Evolutionary conservation across 2,113 vertebrate genomes (phyloP), one percentile per base, ranked within the genome.

Genomic region (Daubentonia madagascariensis): DNA sequence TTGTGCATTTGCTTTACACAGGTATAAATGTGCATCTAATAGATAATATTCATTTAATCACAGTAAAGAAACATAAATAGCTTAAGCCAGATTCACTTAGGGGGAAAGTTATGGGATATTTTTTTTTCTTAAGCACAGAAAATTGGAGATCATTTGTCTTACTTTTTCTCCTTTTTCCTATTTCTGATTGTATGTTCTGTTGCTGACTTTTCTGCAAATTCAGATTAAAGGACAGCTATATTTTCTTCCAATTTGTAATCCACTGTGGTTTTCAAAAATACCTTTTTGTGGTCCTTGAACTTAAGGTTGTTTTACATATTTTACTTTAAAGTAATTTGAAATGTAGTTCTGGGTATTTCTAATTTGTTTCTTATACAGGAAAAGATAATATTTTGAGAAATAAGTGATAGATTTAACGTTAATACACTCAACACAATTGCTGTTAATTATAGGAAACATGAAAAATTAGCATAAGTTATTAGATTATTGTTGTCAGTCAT

Each of bases 261-360:
- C 18, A 45, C 25, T 57, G 0, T 90, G 57, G 25, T 92, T 96
- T 92, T 88, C 67, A 90, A 90, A 96, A 96, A 65, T 72, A 95
- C 28, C 63, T 89, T 96, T 65, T 81, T 81, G 17, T 92, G 83
- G 9, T 75, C 65, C 50, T 96, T 98, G n/a, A 94, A 94, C 6
- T 43, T 89, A 70, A 94, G 37, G 8, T 30, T 95, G 5, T 85
- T 94, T 92, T 91, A 73, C 11, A 48, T 61, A 48, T 85, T 87
- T 96, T 79, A 85, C 81, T 97, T 93, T 87, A 85, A 88, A 93
- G 32, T 97, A 84, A 80, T 80, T 94, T 92, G 72, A 97, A 91
- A 91, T 91, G 9, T 86, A 67, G 7, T 91, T 48, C 40, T 52
- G 95, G 28, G 5, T 92, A 76, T 89, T 93, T 89, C 1, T 95